These are phyloP conservation scores for Percopsis omiscomaycus DNA, from an alignment of 2,797 vertebrate genomes.

Conservation along the genomic window DNA sequence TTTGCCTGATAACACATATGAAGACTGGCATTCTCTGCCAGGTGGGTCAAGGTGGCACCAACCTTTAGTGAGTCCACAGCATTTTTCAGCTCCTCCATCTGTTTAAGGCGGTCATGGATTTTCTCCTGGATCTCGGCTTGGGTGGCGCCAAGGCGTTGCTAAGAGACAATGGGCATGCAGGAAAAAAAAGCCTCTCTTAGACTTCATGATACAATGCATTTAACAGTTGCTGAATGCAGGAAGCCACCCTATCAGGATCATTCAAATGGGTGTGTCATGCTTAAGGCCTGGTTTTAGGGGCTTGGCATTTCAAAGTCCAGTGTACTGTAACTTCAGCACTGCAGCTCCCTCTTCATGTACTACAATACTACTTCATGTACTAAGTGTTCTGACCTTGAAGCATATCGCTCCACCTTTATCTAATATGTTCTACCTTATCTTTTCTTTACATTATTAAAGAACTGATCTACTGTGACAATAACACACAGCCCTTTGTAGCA, in stretches of 20 bases:
- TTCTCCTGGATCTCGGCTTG: constrained; percentile 84
- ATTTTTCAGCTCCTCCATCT: constrained; percentile 83
- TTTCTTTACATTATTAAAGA: too few relatives aligned
- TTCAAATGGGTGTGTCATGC: constrained; percentile 35
- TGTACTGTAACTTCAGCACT: too few relatives aligned
- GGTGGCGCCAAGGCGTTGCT: constrained; percentile 81
- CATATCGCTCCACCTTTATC: too few relatives aligned
- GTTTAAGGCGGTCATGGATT: constrained; percentile 82
- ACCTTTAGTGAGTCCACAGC: constrained; percentile 82
- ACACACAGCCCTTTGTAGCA: too few relatives aligned
- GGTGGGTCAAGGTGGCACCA: constrained; percentile 31
- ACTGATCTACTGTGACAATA: too few relatives aligned
- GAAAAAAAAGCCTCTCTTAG: not conserved
- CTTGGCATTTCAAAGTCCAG: constrained; percentile 26
- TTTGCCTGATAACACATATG: constrained; percentile 1
- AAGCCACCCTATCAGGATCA: constrained; percentile 2
- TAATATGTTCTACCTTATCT: too few relatives aligned
- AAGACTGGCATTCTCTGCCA: constrained; percentile 4
- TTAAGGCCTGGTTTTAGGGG: constrained; percentile 36
- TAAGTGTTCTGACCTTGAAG: not conserved
- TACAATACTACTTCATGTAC: constrained; percentile 3
- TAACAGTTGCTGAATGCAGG: not conserved
- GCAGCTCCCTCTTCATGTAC: constrained; percentile 9
- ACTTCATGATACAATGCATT: not conserved
- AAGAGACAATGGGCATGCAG: constrained; percentile 17